Evolutionary conservation across 2,888 invertebrate genomes (phyloP), one percentile per base, ranked within the genome.

Genomic region (Lypha dubia): DNA sequence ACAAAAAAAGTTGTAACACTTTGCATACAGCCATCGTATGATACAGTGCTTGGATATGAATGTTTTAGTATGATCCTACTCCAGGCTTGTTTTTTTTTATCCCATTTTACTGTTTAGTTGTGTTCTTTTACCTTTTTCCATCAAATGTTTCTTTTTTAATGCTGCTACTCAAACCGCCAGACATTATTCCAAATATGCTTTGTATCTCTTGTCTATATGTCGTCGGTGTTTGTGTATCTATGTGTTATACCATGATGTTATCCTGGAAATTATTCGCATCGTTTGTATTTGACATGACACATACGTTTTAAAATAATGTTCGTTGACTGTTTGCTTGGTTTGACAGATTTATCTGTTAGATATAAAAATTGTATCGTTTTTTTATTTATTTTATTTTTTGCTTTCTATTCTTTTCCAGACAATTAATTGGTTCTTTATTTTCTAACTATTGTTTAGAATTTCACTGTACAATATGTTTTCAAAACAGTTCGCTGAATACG

Each of bases 251-350:
- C 68, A 56, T 80, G 80, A 80, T 81, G 81, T 84, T 84, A 84
- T 81, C 81, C 84, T 84, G 68, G 13, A 84, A 84, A 84, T 84
- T 84, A 84, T 81, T 84, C 73, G 84, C 84, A 81, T 77, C 81
- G 84, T 77, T 84, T 84, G 74, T 73, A 81, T 81, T 77, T 81
- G 84, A 84, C 80, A 84, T 80, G 76, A 70, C 84, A 84, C 84
- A 74, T 70, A 80, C 84, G 75, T 79, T 83, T 77, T 76, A 70
- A 77, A 70, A 44, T 68, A 84, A 68, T 84, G 84, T 56, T 75
- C 56, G 56, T 35, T 70, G 70, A 24, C 53, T 70, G 74, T 13
- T 63, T 49, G 58, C 20, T 32, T 73, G 58, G 70, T 35, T 62
- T 73, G 73, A 77, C 77, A 77, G 81, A 81, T 84, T 62, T 65